Conservation (phyloP, 2,797 vertebrate species). For the Sebastes iracundus region DNA sequence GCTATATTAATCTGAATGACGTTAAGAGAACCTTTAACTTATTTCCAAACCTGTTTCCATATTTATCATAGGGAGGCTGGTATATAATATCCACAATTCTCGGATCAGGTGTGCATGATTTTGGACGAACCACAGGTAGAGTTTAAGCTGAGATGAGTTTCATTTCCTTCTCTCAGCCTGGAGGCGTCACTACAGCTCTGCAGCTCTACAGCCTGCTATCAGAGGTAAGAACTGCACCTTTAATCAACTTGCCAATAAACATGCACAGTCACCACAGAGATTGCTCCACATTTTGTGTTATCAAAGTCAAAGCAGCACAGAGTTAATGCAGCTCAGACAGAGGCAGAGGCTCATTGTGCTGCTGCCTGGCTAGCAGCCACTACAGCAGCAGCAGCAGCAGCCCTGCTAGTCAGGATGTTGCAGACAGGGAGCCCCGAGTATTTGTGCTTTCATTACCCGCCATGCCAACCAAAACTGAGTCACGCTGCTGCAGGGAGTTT, state of each 20-base stretch:
- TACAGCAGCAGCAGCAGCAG: neutral
- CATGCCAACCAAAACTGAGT: conserved; percentile 64
- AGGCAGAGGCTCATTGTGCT: conserved; percentile 16
- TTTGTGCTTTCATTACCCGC: conserved; percentile 45
- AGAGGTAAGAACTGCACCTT: neutral
- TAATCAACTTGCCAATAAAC: neutral
- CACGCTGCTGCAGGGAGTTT: conserved; percentile 47
- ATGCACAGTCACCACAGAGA: neutral
- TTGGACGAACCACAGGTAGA: neutral
- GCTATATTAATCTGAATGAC: no score
- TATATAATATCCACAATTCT: neutral
- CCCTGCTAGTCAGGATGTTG: conserved; percentile 32
- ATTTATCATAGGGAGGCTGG: neutral
- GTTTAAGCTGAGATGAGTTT: neutral
- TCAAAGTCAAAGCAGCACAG: conserved; percentile 7
- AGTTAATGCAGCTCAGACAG: neutral
- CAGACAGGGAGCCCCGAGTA: conserved; percentile 19
- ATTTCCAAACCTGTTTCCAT: neutral
- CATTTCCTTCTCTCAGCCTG: neutral
- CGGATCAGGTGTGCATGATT: neutral
- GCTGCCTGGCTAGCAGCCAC: conserved; percentile 35
- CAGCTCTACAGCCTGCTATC: neutral
- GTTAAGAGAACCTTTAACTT: no score
- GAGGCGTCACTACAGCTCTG: neutral
- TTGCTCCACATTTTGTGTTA: neutral